Percentiles rank a stretch among this genome's conserved stretches.
Conservation (phyloP, 2,113 vertebrate genomes). For the Anthoscopus minutus region DNA sequence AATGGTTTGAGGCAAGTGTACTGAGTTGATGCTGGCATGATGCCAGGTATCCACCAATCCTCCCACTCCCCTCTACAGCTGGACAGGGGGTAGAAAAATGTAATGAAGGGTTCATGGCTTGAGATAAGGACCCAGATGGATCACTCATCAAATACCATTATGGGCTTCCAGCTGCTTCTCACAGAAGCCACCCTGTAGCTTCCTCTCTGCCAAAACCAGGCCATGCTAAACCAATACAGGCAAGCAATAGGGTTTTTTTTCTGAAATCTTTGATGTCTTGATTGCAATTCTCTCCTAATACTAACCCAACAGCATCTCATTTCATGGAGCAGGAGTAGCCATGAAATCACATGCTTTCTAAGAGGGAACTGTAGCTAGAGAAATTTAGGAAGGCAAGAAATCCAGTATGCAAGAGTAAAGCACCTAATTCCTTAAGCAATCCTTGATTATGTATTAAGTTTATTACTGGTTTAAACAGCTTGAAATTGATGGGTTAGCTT, state of each 20-base stretch:
- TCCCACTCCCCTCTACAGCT: not conserved
- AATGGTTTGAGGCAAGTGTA: not conserved
- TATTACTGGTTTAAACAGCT: not conserved
- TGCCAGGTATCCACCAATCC: not conserved
- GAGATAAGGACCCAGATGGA: not conserved
- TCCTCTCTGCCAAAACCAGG: not conserved
- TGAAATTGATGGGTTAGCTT: not conserved
- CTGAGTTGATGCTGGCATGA: not conserved
- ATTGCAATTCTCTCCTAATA: not conserved
- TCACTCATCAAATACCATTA: not conserved
- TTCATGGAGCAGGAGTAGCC: not conserved
- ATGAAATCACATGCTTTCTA: not conserved
- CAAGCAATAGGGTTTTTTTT: not conserved
- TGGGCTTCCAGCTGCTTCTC: not conserved
- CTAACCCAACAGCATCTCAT: not conserved
- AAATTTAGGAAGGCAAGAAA: not conserved
- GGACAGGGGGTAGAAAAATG: not conserved
- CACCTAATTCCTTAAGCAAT: not conserved
- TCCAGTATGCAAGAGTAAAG: not conserved
- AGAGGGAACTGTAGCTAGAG: not conserved
- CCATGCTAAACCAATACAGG: not conserved
- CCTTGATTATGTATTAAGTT: not conserved
- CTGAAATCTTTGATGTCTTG: not conserved
- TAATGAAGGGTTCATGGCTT: not conserved
- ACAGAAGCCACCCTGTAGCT: not conserved